Evolutionary conservation across 2,888 invertebrate genomes (phyloP).

Genomic region (Tethea ocularis): DNA sequence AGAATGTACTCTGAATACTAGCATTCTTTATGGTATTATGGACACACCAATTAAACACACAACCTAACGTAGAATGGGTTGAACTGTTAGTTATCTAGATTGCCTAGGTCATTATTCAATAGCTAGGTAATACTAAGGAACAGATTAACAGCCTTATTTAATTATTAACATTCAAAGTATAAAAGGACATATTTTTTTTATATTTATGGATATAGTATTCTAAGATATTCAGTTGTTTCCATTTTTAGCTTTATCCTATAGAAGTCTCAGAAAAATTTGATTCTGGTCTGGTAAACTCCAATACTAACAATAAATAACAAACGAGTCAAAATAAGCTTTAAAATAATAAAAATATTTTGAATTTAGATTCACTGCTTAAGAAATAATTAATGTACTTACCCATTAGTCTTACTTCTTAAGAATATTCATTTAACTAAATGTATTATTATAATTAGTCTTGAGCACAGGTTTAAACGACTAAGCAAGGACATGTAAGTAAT

Average conservation of each 20-base stretch:
- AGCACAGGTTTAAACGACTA: not conserved
- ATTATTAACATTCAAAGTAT: not conserved
- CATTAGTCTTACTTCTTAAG: not conserved
- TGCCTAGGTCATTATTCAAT: not conserved
- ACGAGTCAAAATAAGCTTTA: no score
- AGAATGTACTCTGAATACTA: not conserved
- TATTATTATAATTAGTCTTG: not conserved
- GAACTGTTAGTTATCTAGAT: not conserved
- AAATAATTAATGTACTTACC: not conserved
- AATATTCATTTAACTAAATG: conserved; percentile 1
- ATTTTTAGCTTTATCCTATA: no score
- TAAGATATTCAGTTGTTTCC: no score
- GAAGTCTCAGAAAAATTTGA: no score
- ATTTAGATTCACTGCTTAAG: not conserved
- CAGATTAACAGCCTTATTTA: not conserved
- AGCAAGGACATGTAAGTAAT: not conserved
- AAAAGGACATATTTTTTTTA: no score
- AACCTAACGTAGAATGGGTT: not conserved
- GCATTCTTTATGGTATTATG: not conserved
- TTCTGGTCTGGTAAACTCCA: no score
- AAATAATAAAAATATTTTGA: no score
- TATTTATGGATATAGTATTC: no score
- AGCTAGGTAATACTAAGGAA: not conserved
- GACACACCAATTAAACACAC: not conserved
- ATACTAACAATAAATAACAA: no score